phyloP scores from a whole-genome alignment of 2,888 invertebrate species.

The Tinea trinotella region DNA sequence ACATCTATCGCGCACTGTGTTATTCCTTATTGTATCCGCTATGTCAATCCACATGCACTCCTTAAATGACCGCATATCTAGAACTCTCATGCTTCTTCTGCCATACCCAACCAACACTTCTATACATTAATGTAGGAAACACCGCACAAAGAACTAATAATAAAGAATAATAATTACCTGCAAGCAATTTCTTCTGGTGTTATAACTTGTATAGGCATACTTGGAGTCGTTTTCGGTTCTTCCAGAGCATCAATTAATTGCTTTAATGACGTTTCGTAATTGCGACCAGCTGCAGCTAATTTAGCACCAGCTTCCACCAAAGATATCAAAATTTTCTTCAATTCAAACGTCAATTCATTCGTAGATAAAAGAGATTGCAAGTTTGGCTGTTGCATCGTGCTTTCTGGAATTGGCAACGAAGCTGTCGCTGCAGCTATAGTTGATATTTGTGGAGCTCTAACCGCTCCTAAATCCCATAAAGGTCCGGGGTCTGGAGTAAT shows the following conservation, averaged over 20 bases:
- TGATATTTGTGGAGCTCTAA: slow-evolving; percentile 49
- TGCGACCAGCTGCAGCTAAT: slow-evolving; percentile 52
- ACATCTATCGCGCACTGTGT: too few relatives aligned
- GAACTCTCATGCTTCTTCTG: too few relatives aligned
- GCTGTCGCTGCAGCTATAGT: slow-evolving; percentile 60
- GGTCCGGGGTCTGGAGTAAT: slow-evolving; percentile 50
- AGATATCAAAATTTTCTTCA: slow-evolving; percentile 57
- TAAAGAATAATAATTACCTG: too few relatives aligned
- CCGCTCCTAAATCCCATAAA: slow-evolving; percentile 55
- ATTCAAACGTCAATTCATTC: slow-evolving; percentile 53
- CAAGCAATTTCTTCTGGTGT: slow-evolving; percentile 57
- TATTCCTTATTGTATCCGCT: too few relatives aligned
- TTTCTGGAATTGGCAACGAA: slow-evolving; percentile 44
- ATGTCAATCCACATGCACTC: too few relatives aligned
- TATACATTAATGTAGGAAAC: too few relatives aligned
- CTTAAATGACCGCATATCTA: too few relatives aligned
- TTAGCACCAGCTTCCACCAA: slow-evolving; percentile 59
- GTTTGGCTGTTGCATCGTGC: slow-evolving; percentile 47
- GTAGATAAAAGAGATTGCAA: slow-evolving; percentile 56
- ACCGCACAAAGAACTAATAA: too few relatives aligned
- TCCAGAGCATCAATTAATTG: slow-evolving; percentile 53
- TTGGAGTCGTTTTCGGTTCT: slow-evolving; percentile 37
- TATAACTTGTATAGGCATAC: slow-evolving; percentile 45
- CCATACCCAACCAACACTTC: too few relatives aligned
- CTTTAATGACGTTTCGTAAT: slow-evolving; percentile 49